phyloP scores from a whole-genome alignment of 2,797 vertebrate genomes.

The Rhadinocentrus ornatus region DNA sequence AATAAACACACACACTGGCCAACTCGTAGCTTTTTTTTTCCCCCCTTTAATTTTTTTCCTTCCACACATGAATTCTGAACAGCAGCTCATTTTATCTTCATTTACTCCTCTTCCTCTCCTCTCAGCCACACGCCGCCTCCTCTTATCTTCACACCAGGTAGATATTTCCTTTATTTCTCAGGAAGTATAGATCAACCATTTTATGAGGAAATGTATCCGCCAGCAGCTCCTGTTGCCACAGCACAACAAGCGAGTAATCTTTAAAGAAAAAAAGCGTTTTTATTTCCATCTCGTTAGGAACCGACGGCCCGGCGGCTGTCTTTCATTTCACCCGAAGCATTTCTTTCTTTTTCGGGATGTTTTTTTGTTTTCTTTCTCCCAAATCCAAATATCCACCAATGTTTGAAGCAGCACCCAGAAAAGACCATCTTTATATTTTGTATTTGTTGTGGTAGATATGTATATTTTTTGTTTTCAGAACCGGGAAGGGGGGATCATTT shows the following conservation, averaged over 20 bases:
- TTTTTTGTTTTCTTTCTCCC: neutral
- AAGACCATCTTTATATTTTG: slow-evolving; percentile 68
- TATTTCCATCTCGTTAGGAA: slow-evolving; percentile 1
- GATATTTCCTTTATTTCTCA: slow-evolving; percentile 79
- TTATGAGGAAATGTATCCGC: slow-evolving; percentile 72
- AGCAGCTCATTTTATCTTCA: neutral
- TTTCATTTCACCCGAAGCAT: slow-evolving; percentile 58
- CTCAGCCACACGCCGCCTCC: neutral
- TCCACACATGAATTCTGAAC: neutral
- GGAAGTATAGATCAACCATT: slow-evolving; percentile 75
- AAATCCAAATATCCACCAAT: slow-evolving; percentile 69
- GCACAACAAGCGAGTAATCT: slow-evolving; percentile 46
- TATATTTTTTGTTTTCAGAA: slow-evolving; percentile 41
- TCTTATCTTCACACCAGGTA: slow-evolving; percentile 58
- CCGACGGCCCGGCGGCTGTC: slow-evolving; percentile 20
- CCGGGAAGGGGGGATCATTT: slow-evolving; percentile 57
- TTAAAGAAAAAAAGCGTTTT: neutral
- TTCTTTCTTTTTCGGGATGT: slow-evolving; percentile 31
- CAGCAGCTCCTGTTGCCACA: slow-evolving; percentile 61
- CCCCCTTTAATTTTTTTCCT: neutral
- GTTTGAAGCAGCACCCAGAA: slow-evolving; percentile 74
- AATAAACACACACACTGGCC: slow-evolving; percentile 17
- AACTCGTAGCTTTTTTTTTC: neutral
- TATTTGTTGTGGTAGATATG: slow-evolving; percentile 60
- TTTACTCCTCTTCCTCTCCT: neutral